Evolutionary conservation across 2,797 vertebrate species (phyloP), one percentile per base, ranked within the genome.

Genomic region (Lateolabrax maculatus): DNA sequence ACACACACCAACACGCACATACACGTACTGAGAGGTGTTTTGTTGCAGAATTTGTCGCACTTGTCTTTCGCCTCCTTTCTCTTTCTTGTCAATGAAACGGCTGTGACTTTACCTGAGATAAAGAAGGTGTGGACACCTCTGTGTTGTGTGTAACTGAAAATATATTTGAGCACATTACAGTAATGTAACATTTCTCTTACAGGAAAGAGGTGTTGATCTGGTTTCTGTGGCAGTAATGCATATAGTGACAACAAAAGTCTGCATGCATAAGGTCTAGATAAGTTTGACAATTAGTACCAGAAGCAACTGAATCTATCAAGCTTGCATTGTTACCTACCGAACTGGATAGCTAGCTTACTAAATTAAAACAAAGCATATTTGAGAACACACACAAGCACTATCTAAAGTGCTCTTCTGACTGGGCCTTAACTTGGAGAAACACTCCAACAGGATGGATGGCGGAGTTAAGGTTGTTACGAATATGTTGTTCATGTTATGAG

Each of bases 41-140:
- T 83, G 79, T 79, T 53, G 48, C 66, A 65, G 34, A 75, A 82
- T 72, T 11, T 83, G 71, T 80, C 86, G 88, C 71, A 70, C 51
- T 8, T 27, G 25, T 66, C 49, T 68, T 76, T 76, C 66, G 79
- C 81, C 79, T 81, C 29, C 46, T 84, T 70, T 88, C 60, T 71
- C 64, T 78, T 77, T 83, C 60, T 57, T 53, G 36, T 67, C 23
- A 37, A 12, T 48, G 27, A 52, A 74, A 71, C n/a, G 67, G 61
- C 41, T 7, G 16, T 60, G 23, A 70, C 3, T 62, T 80, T 4
- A 63, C 29, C 9, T 23, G 70, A 75, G 65, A 81, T 78, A 71
- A 84, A 36, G 34, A 55, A 66, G 63, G 25, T 13, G 69, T 73
- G 48, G 56, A 64, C 13, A 25, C 53, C 10, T 51, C 58, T 34